Evolutionary conservation across 2,888 invertebrate species (phyloP), one percentile per base, ranked within the genome.

Genomic region (Cyclophora albipunctata): DNA sequence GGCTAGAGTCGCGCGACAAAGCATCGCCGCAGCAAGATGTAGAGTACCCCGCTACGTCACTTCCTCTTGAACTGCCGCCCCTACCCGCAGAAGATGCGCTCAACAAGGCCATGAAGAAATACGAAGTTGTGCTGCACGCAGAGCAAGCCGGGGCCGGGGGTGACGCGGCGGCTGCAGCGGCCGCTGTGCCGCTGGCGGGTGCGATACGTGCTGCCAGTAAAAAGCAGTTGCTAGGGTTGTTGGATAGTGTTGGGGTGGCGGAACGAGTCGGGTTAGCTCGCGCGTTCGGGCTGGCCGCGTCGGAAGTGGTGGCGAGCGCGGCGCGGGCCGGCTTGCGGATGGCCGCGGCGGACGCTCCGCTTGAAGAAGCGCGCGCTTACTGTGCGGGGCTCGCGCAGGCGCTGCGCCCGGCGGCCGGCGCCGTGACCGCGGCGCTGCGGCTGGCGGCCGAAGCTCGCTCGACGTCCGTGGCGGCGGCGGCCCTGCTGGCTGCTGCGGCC

Each of bases 91-190:
- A 7, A 20, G 20, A 7, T n/a, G 42, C 42, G 42, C 20, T 20
- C 42, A 5, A n/a, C 42, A 3, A 2, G 20, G 20, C 42, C 20
- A 5, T 37, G 37, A 37, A 5, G 4, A 5, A 37, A 5, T 20
- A 42, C 42, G 20, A 20, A 20, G 20, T 20, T 20, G 20, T 5
- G 20, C 20, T 5, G 5, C 42, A 20, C 42, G 2, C 42, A 42
- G 7, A 94, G 94, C 73, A 93, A 93, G 75, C 93, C 93, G 93
- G 90, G 92, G 90, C 77, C 88, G 62, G 93, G 93, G 75, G 89
- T 91, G 20, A 91, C 92, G 40, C 84, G 93, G 60, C 93, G 91
- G 71, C 90, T 46, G 60, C 91, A 91, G 67, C 91, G 92, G 69
- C 93, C 93, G 34, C 93, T 92, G 93, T 57, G 93, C 61, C 77